Conservation (phyloP, 2,888 invertebrate species). For the Scaptomyza polygonia region DNA sequence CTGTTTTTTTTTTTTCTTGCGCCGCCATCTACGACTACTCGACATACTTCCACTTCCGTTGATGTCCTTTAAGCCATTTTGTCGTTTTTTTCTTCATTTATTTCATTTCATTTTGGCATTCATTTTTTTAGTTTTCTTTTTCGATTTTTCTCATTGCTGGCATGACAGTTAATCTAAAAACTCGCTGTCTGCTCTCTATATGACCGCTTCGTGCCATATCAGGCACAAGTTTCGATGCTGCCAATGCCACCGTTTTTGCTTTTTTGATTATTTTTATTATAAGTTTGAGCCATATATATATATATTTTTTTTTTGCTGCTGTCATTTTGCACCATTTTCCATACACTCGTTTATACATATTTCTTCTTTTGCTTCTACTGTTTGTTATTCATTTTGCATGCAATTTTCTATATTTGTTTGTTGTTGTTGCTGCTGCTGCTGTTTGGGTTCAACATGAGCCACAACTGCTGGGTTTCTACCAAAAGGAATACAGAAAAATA, state of each 20-base stretch:
- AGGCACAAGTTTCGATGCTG: constrained; percentile 55
- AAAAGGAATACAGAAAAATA: constrained; percentile 27
- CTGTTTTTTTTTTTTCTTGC: constrained; percentile 34
- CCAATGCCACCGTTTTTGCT: constrained; percentile 5
- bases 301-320: constrained; percentile 15
- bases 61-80: constrained; percentile 62
- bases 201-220: constrained; percentile 66
- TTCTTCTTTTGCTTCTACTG: constrained; percentile 25
- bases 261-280: constrained; percentile 42
- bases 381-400: constrained; percentile 68
- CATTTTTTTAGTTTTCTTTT: too few relatives aligned
- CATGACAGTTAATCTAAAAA: constrained; percentile 73
- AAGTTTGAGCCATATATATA: constrained; percentile 49
- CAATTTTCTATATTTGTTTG: constrained; percentile 44
- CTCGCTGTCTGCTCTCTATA: constrained; percentile 45
- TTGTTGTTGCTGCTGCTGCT: constrained; percentile 5
- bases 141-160: constrained; percentile 1
- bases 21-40: constrained; percentile 33
- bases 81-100: constrained; percentile 12
- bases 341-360: constrained; percentile 16
- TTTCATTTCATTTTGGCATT: constrained; percentile 17
- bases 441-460: constrained; percentile 22
- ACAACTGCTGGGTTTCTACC: constrained; percentile 6
- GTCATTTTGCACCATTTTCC: constrained; percentile 19
- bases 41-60: constrained; percentile 67